Base-by-base conservation (phyloP, 2,113 vertebrate genomes). In the Oriolus oriolus region DNA sequence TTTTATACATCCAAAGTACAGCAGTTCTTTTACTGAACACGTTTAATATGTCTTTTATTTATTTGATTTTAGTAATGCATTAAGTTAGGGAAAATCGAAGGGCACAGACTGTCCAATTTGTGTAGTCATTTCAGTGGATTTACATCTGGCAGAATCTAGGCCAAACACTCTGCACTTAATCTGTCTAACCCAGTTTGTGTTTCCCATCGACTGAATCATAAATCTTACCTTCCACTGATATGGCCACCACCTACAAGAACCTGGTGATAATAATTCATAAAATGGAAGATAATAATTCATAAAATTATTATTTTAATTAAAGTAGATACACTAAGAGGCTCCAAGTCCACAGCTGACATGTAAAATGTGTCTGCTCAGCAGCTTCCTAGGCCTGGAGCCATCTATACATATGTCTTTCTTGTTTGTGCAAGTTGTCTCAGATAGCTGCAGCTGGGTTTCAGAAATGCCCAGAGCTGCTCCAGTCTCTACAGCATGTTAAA, bases 141-240 rank as follows among this genome's bases (percentile, higher is more conserved):
- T 82, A 45, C 66, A 57, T 69, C 84, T 57, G 70, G 45, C 53
- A 73, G 59, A 87, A 96, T 96, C 78, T 83, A 88, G 95, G 93
- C 84, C 94, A 94, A 83, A 73, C 44, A 28, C 64, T 37, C 64
- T 23, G 69, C 45, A 13, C 19, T 84, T 86, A 70, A 90, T 89
- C 95, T 87, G 57, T 41, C 42, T 50, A 79, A 75, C 81, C 70
- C 65, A 39, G 27, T 30, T 66, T 59, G 39, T 57, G 39, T 60
- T 81, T 91, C 77, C 80, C 81, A 41, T 26, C 0, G 0, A 54
- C 87, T 45, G 33, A 49, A 53, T 50, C 37, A n/a, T 70, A 44
- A 44, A n/a, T 37, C 84, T 78, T 60, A n/a, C 31, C n/a, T 92
- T 66, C 74, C 1, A 2, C 69, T 78, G 69, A 56, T 27, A 27